Evolutionary conservation across 2,797 vertebrate genomes (phyloP), one percentile per base, ranked within the genome.

Genomic region (Petrocephalus sullivani): DNA sequence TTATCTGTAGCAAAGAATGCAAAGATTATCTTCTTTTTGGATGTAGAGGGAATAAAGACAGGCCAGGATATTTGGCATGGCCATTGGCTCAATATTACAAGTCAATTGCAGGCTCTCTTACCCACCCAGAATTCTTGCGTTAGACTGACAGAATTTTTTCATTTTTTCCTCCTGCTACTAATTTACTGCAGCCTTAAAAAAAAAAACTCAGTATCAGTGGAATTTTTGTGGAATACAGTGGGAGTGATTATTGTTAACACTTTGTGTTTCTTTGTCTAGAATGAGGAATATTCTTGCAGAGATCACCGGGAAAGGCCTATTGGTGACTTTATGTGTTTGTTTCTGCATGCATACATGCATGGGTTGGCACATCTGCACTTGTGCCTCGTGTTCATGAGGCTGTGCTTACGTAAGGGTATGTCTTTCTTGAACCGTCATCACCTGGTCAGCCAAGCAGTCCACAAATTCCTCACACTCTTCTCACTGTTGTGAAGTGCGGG

Each of bases 1-100:
- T 53, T 67, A 67, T 87, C 19, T 51, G 41, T 60, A 67, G 46
- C 9, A 19, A 41, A 16, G 33, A 84, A 51, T 8, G 81, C 56
- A 88, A 53, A 37, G 57, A 88, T 88, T 61, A 61, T 81, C 75
- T 46, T 61, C 57, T 51, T n/a, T 85, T n/a, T 64, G 81, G 82
- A 85, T 54, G 60, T 88, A 23, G 51, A 37, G 46, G 86, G 61
- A 71, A 71, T 51, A 37, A 78, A 78, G 57, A 41, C 28, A 41
- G 53, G 58, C 23, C 71, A 81, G 19, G 58, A 82, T 71, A 54
- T 67, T 54, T 86, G 85, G 85, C 85, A 5, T 12, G 19, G 37
- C 85, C 46, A 21, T 87, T 81, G 23, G 23, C 51, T 49, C 23
- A 4, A 5, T 28, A 56, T 41, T 56, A 16, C 67, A 88, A 33